phyloP scores from a whole-genome alignment of 2,797 vertebrate species.

The Lagodon rhomboides region DNA sequence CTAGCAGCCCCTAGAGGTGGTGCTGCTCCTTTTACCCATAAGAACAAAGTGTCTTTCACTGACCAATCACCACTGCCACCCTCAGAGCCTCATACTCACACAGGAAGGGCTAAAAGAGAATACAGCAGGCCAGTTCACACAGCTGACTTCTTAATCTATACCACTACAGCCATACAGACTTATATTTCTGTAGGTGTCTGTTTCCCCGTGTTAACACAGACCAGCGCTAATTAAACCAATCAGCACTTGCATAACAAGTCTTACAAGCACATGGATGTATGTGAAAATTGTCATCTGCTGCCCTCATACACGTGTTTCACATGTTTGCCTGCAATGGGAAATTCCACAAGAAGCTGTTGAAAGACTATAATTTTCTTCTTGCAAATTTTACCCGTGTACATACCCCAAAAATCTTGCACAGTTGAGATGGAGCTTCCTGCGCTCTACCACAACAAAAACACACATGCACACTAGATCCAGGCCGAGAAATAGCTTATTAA shows the following conservation, averaged over 20 bases:
- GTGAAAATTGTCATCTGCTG: neutral
- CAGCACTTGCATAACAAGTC: neutral
- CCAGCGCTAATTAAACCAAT: conserved; percentile 5
- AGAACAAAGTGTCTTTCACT: conserved; percentile 56
- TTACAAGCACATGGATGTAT: neutral
- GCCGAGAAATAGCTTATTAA: neutral
- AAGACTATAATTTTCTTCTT: neutral
- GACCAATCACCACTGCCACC: conserved; percentile 39
- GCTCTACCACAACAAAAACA: neutral
- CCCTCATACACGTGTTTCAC: neutral
- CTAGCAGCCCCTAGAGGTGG: conserved; percentile 75
- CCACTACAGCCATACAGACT: neutral
- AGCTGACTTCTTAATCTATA: conserved; percentile 15
- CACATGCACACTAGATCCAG: neutral
- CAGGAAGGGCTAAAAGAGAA: conserved; percentile 21
- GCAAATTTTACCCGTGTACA: neutral
- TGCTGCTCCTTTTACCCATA: conserved; percentile 39
- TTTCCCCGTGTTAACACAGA: neutral
- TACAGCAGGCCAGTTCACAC: conserved; percentile 1
- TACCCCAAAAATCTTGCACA: neutral
- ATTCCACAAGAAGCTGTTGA: neutral
- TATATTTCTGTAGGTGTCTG: conserved; percentile 17
- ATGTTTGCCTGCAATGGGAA: neutral
- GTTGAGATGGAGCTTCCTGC: neutral
- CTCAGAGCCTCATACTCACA: conserved; percentile 30